Conservation (phyloP, 2,888 invertebrate genomes). For the Meteorus cinctellus region DNA sequence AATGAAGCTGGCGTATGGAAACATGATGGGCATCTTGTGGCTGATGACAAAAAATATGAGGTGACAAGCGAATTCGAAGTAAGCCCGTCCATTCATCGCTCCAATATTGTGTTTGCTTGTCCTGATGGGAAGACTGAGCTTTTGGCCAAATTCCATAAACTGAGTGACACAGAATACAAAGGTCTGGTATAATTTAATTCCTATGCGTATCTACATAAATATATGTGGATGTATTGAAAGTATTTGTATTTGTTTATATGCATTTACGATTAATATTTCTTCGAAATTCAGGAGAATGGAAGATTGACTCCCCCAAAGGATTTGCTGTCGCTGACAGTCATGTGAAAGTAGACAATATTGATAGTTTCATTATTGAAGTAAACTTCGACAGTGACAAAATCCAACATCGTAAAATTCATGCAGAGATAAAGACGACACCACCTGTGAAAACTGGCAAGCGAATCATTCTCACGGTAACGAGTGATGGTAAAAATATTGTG, state of each 20-base stretch:
- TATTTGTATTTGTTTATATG: background rate
- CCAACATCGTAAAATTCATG: slow-evolving; percentile 79
- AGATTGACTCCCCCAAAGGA: slow-evolving; percentile 68
- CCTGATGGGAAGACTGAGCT: slow-evolving; percentile 75
- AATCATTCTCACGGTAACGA: slow-evolving; percentile 79
- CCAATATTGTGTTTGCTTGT: slow-evolving; percentile 72
- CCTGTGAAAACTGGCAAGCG: slow-evolving; percentile 77
- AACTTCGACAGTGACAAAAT: slow-evolving; percentile 80
- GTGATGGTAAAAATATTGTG: slow-evolving; percentile 80
- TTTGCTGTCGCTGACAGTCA: slow-evolving; percentile 74
- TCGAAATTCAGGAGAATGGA: slow-evolving; percentile 60
- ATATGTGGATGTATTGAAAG: background rate
- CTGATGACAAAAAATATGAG: slow-evolving; percentile 78
- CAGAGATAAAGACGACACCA: slow-evolving; percentile 79
- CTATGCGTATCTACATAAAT: background rate
- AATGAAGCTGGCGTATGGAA: slow-evolving; percentile 60
- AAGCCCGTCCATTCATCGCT: slow-evolving; percentile 75
- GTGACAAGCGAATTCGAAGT: slow-evolving; percentile 75
- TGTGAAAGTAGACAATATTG: slow-evolving; percentile 76
- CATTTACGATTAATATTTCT: background rate
- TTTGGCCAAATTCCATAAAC: slow-evolving; percentile 71
- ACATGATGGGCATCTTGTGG: slow-evolving; percentile 73
- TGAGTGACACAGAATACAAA: slow-evolving; percentile 78
- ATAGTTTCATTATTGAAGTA: slow-evolving; percentile 79
- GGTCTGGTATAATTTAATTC: slow-evolving; percentile 65